Conservation (phyloP, 2,888 invertebrate species). For the Ochlodes sylvanus region DNA sequence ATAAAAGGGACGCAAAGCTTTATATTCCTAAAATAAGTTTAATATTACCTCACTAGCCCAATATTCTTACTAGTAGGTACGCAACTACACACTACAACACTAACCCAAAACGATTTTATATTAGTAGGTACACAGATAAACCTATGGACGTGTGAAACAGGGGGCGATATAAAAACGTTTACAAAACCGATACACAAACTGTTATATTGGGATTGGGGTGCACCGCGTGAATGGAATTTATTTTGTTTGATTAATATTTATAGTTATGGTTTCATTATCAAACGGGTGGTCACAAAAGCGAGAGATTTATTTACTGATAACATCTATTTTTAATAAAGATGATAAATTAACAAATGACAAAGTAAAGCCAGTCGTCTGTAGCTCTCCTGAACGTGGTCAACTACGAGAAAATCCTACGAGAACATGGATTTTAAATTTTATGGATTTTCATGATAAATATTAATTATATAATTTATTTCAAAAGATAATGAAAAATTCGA, state of each 20-base stretch:
- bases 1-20: too few relatives aligned
- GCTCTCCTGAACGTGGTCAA: too few relatives aligned
- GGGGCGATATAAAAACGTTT: constrained; percentile 59
- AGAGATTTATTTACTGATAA: neutral
- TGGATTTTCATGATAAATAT: too few relatives aligned
- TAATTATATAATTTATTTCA: too few relatives aligned
- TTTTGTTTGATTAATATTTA: constrained; percentile 14
- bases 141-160: constrained; percentile 75
- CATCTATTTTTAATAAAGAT: neutral
- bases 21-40: too few relatives aligned
- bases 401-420: too few relatives aligned
- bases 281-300: constrained; percentile 7
- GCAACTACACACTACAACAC: too few relatives aligned
- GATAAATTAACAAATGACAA: neutral
- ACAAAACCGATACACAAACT: constrained; percentile 32
- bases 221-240: constrained; percentile 17
- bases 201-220: constrained; percentile 20
- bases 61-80: too few relatives aligned
- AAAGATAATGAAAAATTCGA: too few relatives aligned
- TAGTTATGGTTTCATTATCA: constrained; percentile 4
- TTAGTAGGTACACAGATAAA: constrained; percentile 45
- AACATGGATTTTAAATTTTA: too few relatives aligned
- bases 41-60: too few relatives aligned
- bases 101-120: neutral
- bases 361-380: too few relatives aligned